phyloP scores from a whole-genome alignment of 2,113 vertebrate genomes.

The Pseudonaja textilis region DNA sequence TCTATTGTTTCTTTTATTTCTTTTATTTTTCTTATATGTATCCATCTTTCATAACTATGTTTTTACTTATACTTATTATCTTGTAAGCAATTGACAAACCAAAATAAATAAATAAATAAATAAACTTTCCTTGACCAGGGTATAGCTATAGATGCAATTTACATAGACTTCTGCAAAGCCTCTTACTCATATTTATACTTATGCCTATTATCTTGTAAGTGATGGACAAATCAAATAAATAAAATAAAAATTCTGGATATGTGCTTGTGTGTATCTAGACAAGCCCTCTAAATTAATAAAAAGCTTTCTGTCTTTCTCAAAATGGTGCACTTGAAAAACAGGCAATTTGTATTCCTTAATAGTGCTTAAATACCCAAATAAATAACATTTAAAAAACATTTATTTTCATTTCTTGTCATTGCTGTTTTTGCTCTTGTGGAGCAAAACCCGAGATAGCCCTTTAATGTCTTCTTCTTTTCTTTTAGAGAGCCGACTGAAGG shows the following conservation, averaged over 20 bases:
- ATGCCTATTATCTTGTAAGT: too few species aligned
- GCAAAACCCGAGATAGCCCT: neutral
- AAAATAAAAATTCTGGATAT: neutral
- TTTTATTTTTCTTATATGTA: too few species aligned
- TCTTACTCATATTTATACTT: too few species aligned
- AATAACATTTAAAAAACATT: neutral
- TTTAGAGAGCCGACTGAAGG: constrained; percentile 65
- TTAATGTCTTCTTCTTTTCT: neutral
- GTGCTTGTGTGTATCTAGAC: neutral
- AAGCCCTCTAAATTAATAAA: neutral
- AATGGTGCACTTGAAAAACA: neutral
- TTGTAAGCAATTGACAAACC: too few species aligned
- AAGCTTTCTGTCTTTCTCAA: neutral
- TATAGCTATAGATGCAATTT: too few species aligned
- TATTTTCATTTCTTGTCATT: neutral
- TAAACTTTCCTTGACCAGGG: too few species aligned
- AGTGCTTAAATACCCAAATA: neutral
- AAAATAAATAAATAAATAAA: too few species aligned
- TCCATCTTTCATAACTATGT: too few species aligned
- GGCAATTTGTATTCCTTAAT: neutral
- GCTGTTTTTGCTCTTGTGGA: neutral
- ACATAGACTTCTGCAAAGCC: too few species aligned
- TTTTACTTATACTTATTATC: too few species aligned
- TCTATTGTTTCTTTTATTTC: too few species aligned
- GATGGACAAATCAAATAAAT: too few species aligned